Conservation (phyloP, 2,113 vertebrate genomes). For the Alosa alosa region DNA sequence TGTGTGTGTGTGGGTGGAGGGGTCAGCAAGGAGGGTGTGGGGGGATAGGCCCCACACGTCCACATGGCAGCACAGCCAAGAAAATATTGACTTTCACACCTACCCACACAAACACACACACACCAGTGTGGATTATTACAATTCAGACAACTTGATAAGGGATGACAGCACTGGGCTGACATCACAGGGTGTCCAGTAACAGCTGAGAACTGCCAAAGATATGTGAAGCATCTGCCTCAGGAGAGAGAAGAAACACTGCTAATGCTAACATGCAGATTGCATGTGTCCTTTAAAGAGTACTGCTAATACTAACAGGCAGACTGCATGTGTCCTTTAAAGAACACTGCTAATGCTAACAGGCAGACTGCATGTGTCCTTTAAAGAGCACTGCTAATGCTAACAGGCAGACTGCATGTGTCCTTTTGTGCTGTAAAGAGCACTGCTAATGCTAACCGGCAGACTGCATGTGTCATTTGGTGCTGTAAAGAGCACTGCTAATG, state of each 20-base stretch:
- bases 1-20: neutral
- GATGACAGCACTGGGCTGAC: neutral
- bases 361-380: neutral
- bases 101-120: too few relatives aligned
- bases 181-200: neutral
- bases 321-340: neutral
- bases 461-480: neutral
- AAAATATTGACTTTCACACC: slow-evolving; percentile 52
- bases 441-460: neutral
- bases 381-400: neutral
- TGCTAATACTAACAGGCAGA: neutral
- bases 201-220: neutral
- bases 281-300: neutral
- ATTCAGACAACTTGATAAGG: slow-evolving; percentile 27
- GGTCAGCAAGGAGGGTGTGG: neutral
- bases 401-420: neutral
- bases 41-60: slow-evolving; percentile 26
- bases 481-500: neutral
- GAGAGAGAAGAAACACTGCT: neutral
- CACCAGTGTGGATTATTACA: slow-evolving; percentile 37
- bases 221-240: neutral
- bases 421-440: neutral
- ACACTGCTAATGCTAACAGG: neutral
- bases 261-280: neutral
- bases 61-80: slow-evolving; percentile 26